Base-by-base conservation (phyloP, 1,140 invertebrate species). In the Drosophila ambigua region DNA sequence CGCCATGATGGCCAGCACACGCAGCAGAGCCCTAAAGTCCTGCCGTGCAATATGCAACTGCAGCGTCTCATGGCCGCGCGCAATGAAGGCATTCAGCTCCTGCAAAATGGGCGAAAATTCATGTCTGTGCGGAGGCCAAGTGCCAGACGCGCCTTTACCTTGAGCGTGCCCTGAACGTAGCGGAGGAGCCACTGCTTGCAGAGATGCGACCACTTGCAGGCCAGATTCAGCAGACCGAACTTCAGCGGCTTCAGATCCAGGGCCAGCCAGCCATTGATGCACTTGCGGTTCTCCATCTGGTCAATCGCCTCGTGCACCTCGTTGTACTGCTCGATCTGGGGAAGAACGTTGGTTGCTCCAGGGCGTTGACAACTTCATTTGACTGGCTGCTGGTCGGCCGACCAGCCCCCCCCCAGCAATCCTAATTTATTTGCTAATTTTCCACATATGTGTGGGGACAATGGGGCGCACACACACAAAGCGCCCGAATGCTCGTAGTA, bases 161-260 rank as follows among this genome's bases (percentile, higher is more conserved):
- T 91, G 31, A 92, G 71, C 9, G 89, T 91, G 24, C 75, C 94
- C 44, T 94, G 94, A 0, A 96, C 95, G 68, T 94, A 93, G 59
- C 95, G 93, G 53, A 95, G 92, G 0, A 97, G 91, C 92, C 96
- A 93, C 46, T 94, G 93, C 83, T 97, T 96, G 79, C 95, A 95
- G 77, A 95, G 92, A 66, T 94, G 94, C 45, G 94, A 94, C 96
- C 96, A 97, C 67, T 94, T 94, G 80, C 95, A 95, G 61, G 96
- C 93, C 65, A 93, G 93, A 75, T 95, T 95, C 16, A 97, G 93
- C 2, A 97, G 92, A 45, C 93, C 92, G 61, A 95, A 94, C 80
- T 96, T 96, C 62, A 97, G 95, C 39, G 94, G 94, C 63, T 92
- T 93, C 4, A 95, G 80, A 79, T 97, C 94, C 0, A 97, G 92